Evolutionary conservation across 2,888 invertebrate species (phyloP).

Genomic region (Agrotis clavis): DNA sequence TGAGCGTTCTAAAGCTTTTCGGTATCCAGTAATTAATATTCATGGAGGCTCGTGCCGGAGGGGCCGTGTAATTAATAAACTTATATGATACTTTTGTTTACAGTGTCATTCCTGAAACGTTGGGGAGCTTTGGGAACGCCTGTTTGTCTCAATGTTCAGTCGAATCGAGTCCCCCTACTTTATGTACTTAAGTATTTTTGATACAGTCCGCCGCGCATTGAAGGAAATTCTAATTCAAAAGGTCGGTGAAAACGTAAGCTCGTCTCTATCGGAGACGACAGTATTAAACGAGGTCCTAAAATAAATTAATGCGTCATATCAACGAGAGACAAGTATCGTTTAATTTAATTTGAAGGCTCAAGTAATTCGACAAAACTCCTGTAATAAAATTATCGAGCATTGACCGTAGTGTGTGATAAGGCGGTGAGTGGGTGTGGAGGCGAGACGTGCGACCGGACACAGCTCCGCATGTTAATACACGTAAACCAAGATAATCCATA

Average conservation of each 20-base stretch:
- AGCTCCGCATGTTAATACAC: constrained; percentile 86
- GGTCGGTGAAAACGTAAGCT: constrained; percentile 49
- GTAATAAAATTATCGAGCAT: constrained; percentile 90
- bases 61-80: constrained; percentile 91
- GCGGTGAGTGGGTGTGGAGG: constrained; percentile 76
- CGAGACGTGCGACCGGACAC: constrained; percentile 84
- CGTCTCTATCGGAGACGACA: constrained; percentile 52
- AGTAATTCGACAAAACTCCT: constrained; percentile 90
- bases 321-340: constrained; percentile 84
- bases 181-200: constrained; percentile 53
- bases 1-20: constrained; percentile 90
- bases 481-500: constrained; percentile 89
- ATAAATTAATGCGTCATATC: constrained; percentile 82
- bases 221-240: constrained; percentile 44
- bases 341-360: constrained; percentile 89
- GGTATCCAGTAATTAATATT: constrained; percentile 91
- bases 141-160: constrained; percentile 72
- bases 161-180: constrained; percentile 55
- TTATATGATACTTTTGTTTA: constrained; percentile 92
- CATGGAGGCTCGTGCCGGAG: constrained; percentile 89
- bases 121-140: constrained; percentile 75
- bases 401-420: constrained; percentile 85
- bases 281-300: constrained; percentile 59
- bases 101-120: constrained; percentile 88
- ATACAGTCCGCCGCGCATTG: constrained; percentile 38